These are phyloP conservation scores for Xestobium rufovillosum DNA, from an alignment of 2,888 invertebrate species.

Conservation along the genomic window DNA sequence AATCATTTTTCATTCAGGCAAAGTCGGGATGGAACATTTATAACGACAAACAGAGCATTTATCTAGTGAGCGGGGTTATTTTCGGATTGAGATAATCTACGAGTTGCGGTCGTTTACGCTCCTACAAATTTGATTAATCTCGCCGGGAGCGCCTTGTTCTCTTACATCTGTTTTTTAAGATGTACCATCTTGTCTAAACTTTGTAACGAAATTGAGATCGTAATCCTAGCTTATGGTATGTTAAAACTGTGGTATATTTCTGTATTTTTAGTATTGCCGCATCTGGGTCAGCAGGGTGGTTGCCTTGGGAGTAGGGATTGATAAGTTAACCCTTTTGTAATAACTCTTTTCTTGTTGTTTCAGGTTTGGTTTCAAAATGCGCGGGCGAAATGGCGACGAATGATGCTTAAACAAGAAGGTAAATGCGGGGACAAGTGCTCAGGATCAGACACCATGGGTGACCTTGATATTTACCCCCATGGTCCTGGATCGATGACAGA, in stretches of 20 bases:
- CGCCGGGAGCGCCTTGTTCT: too few relatives aligned
- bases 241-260: too few relatives aligned
- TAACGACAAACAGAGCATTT: conserved; percentile 38
- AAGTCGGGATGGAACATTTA: conserved; percentile 36
- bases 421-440: conserved; percentile 64
- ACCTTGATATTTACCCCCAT: conserved; percentile 53
- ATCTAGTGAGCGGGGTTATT: conserved; percentile 33
- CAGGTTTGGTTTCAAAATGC: conserved; percentile 97
- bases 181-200: too few relatives aligned
- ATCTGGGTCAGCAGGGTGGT: too few relatives aligned
- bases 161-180: too few relatives aligned
- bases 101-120: conserved; percentile 27
- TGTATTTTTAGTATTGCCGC: too few relatives aligned
- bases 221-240: too few relatives aligned
- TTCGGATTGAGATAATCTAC: conserved; percentile 33
- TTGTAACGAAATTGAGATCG: too few relatives aligned
- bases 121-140: too few relatives aligned
- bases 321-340: too few relatives aligned
- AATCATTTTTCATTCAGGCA: conserved; percentile 37
- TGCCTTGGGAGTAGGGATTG: too few relatives aligned
- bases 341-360: conserved; percentile 46
- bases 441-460: conserved; percentile 52
- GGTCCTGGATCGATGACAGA: conserved; percentile 53
- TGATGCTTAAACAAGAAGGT: conserved; percentile 75
- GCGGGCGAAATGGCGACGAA: conserved; percentile 86